phyloP scores from a whole-genome alignment of 2,888 invertebrate species.

The Chymomyza fuscimana region DNA sequence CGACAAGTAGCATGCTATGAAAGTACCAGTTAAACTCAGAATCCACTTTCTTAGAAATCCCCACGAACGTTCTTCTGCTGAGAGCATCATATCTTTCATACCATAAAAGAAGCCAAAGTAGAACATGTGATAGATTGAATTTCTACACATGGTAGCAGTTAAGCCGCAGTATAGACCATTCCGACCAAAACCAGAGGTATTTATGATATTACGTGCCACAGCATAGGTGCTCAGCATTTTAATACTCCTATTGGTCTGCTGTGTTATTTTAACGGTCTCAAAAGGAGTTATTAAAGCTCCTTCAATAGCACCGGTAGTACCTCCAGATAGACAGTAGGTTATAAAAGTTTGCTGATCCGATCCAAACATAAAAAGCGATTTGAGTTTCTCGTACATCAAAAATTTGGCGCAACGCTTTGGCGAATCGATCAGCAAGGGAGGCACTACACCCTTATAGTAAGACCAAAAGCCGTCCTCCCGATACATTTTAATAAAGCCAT shows the following conservation, averaged over 20 bases:
- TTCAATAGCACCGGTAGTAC: constrained; percentile 94
- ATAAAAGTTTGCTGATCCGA: constrained; percentile 87
- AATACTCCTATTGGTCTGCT: constrained; percentile 86
- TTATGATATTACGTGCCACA: constrained; percentile 89
- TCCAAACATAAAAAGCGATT: constrained; percentile 90
- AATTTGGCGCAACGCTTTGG: constrained; percentile 97
- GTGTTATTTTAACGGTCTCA: constrained; percentile 95
- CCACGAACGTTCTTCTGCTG: constrained; percentile 83
- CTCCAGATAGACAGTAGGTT: constrained; percentile 93
- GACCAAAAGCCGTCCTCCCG: constrained; percentile 89
- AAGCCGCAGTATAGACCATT: constrained; percentile 92
- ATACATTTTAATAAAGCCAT: constrained; percentile 95
- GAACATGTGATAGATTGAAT: constrained; percentile 94
- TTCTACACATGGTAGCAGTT: constrained; percentile 92
- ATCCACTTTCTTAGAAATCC: constrained; percentile 88
- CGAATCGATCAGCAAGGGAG: constrained; percentile 95
- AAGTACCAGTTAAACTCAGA: constrained; percentile 93
- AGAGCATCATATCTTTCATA: constrained; percentile 87
- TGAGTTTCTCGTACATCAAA: constrained; percentile 95
- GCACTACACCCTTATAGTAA: constrained; percentile 96
- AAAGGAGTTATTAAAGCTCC: constrained; percentile 95
- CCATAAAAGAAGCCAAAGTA: constrained; percentile 98
- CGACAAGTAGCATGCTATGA: constrained; percentile 89
- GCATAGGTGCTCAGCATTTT: constrained; percentile 87
- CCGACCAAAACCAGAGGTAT: constrained; percentile 88